A percentile compares a stretch with the other conserved stretches of the same genome.
phyloP scores from a whole-genome alignment of 2,113 vertebrate genomes.

The Rhinogobius similis region DNA sequence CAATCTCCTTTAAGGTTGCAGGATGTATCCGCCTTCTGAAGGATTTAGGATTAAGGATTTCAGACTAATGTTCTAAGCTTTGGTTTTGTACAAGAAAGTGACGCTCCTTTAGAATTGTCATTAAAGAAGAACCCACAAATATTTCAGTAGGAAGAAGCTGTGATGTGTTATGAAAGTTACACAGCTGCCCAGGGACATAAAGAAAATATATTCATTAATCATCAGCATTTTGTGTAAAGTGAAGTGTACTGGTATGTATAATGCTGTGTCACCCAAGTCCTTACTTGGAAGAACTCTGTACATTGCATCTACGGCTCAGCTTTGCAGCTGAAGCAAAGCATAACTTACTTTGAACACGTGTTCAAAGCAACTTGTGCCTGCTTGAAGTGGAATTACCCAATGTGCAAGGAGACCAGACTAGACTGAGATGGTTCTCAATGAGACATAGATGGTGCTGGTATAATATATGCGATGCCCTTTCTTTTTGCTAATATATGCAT shows the following conservation, averaged over 20 bases:
- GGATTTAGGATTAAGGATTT: slow-evolving; percentile 3
- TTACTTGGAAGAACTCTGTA: background rate
- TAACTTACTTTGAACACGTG: slow-evolving; percentile 22
- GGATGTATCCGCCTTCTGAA: slow-evolving; percentile 11
- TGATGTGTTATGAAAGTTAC: background rate
- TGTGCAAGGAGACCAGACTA: slow-evolving; percentile 29
- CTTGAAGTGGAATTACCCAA: slow-evolving; percentile 28
- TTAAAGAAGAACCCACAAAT: background rate
- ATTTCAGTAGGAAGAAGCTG: background rate
- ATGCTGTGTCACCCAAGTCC: background rate
- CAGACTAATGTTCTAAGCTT: background rate
- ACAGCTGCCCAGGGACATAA: background rate
- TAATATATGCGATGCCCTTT: slow-evolving; percentile 74
- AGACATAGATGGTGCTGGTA: slow-evolving; percentile 59
- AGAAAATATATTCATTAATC: slow-evolving; percentile 1
- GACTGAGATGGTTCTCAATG: slow-evolving; percentile 29
- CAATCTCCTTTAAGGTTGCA: slow-evolving; percentile 5
- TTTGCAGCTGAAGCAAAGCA: background rate
- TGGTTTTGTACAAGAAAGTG: background rate
- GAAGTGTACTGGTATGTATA: background rate
- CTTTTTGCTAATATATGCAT: slow-evolving; percentile 70
- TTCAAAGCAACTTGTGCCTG: slow-evolving; percentile 23
- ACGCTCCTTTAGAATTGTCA: background rate
- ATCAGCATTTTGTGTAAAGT: background rate
- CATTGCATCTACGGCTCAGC: background rate